Evolutionary conservation across 2,113 vertebrate genomes (phyloP), one percentile per base, ranked within the genome.

Genomic region (Recurvirostra avosetta): DNA sequence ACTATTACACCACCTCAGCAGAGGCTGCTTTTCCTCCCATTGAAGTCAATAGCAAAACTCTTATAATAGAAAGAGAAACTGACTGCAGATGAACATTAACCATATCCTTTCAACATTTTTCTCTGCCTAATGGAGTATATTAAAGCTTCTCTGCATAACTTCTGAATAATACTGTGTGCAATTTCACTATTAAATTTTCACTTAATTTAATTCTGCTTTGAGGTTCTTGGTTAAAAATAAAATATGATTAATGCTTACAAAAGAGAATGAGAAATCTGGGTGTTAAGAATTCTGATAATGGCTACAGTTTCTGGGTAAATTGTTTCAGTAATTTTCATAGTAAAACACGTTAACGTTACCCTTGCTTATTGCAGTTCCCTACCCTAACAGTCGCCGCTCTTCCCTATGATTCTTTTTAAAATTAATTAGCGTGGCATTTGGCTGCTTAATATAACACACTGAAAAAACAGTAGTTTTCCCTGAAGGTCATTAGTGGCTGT

Each of bases 191-290:
- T 94, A 85, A 96, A 97, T 90, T 97, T 96, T 96, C 96, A 97
- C 92, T 94, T 96, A 97, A 96, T 97, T 97, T 97, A 95, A 96
- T 97, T 88, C 87, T 22, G 62, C 90, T 96, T 95, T 91, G 93
- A 97, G 94, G 61, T 94, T 96, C 81, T 75, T 82, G 77, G 94
- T 95, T 97, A 96, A 96, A 97, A 97, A 97, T 95, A 97, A 96
- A 97, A 93, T 85, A 85, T 91, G 93, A 97, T 94, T 97, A 95
- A 97, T 94, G 58, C 94, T 95, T 94, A 91, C 78, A 92, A 94
- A 96, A 94, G 86, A 82, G 90, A 85, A 93, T 61, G 80, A 94
- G 87, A 82, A 93, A 90, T 82, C 22, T 4, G 66, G 38, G 77
- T 93, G 66, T 88, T 91, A 90, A 81, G 74, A 93, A 90, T 94